phyloP scores from a whole-genome alignment of 2,888 invertebrate species.

The Stenchaetothrips biformis region DNA sequence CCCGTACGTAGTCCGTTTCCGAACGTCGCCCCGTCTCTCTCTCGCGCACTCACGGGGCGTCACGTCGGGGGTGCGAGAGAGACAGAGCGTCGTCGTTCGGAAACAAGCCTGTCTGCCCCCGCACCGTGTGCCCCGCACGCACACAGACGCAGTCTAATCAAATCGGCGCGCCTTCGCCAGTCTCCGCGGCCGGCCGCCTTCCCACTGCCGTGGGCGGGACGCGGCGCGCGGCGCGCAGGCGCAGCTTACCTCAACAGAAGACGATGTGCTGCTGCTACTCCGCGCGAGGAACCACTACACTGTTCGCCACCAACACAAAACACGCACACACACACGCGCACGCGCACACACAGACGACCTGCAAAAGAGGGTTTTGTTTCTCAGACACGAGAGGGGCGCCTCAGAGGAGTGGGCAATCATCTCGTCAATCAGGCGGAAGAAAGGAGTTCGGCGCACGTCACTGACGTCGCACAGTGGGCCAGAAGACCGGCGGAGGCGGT shows the following conservation, averaged over 20 bases:
- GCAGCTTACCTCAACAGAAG: conserved; percentile 10
- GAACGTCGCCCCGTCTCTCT: too few species aligned
- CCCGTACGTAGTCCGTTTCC: too few species aligned
- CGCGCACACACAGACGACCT: background rate
- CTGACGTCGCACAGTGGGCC: background rate
- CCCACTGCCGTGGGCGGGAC: background rate
- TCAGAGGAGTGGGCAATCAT: background rate
- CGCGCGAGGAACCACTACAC: background rate
- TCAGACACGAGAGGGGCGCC: background rate
- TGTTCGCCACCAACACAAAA: too few species aligned
- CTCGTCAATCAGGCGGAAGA: too few species aligned
- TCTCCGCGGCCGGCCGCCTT: too few species aligned
- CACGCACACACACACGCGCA: background rate
- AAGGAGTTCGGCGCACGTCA: too few species aligned
- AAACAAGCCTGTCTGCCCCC: background rate
- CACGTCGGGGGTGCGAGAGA: too few species aligned
- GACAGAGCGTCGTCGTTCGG: background rate
- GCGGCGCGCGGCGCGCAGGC: background rate
- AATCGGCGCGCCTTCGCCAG: background rate
- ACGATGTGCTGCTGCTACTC: background rate
- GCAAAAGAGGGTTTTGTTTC: background rate
- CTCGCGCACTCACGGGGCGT: too few species aligned
- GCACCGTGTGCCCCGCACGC: too few species aligned
- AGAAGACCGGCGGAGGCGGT: background rate
- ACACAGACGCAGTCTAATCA: background rate